These are phyloP conservation scores for Hafferia zeledoni DNA, from an alignment of 2,797 vertebrate species.

Conservation along the genomic window DNA sequence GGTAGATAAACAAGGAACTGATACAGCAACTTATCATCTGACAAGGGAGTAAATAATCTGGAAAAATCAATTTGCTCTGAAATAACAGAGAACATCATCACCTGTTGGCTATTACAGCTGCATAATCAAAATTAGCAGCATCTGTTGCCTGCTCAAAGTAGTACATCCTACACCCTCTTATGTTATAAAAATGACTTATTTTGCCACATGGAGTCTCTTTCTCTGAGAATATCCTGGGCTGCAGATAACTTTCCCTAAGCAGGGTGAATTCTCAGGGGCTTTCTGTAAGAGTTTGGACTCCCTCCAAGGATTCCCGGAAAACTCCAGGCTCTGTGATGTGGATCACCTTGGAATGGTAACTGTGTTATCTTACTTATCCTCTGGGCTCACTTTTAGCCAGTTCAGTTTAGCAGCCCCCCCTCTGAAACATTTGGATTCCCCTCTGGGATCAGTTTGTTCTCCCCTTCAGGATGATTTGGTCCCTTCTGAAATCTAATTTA, in stretches of 20 bases:
- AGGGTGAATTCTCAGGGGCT: not conserved
- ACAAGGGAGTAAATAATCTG: not conserved
- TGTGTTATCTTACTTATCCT: not conserved
- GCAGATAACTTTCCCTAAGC: not conserved
- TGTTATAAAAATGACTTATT: not conserved
- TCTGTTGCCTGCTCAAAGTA: not conserved
- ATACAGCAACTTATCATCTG: not conserved
- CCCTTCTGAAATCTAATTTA: not conserved
- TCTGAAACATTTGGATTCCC: not conserved
- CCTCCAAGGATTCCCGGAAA: fast-evolving
- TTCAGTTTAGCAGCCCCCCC: not conserved
- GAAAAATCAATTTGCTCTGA: not conserved
- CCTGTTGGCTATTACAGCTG: not conserved
- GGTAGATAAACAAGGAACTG: not conserved
- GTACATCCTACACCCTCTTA: fast-evolving
- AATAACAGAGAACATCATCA: not conserved
- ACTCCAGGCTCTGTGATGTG: not conserved
- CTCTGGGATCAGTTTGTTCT: not conserved
- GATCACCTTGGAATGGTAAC: not conserved
- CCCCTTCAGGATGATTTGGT: not conserved
- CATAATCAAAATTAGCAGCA: not conserved
- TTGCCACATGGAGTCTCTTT: not conserved
- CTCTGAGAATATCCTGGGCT: not conserved
- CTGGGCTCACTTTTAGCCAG: not conserved
- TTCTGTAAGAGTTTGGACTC: not conserved